phyloP scores from a whole-genome alignment of 2,797 vertebrate genomes.

The Enteromius fasciolatus region DNA sequence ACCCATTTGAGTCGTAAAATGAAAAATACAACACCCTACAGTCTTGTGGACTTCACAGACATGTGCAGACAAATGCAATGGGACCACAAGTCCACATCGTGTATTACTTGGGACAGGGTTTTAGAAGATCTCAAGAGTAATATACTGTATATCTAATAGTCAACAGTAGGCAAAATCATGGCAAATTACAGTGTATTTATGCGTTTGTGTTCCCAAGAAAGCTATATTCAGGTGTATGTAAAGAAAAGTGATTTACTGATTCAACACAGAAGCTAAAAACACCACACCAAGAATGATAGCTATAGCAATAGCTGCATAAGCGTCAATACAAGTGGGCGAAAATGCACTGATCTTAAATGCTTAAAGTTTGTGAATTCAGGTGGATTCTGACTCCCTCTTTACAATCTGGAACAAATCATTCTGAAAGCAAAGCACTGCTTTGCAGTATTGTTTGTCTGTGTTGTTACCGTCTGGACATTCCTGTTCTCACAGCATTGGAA shows the following conservation, averaged over 20 bases:
- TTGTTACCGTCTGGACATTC: neutral
- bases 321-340: neutral
- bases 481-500: neutral
- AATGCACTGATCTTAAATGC: neutral
- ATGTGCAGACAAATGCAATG: neutral
- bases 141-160: neutral
- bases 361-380: neutral
- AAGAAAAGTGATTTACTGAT: neutral
- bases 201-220: neutral
- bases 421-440: neutral
- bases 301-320: neutral
- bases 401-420: neutral
- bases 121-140: neutral
- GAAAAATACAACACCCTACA: neutral
- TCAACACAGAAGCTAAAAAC: slow-evolving; percentile 12
- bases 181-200: slow-evolving; percentile 2
- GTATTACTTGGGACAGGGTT: neutral
- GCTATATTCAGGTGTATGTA: neutral
- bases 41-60: neutral
- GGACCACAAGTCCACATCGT: neutral
- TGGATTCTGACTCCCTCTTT: neutral
- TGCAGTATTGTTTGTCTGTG: neutral
- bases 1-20: slow-evolving; percentile 30
- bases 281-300: neutral
- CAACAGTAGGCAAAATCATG: slow-evolving; percentile 8